Conservation (phyloP, 2,113 vertebrate genomes). For the Verasper variegatus region DNA sequence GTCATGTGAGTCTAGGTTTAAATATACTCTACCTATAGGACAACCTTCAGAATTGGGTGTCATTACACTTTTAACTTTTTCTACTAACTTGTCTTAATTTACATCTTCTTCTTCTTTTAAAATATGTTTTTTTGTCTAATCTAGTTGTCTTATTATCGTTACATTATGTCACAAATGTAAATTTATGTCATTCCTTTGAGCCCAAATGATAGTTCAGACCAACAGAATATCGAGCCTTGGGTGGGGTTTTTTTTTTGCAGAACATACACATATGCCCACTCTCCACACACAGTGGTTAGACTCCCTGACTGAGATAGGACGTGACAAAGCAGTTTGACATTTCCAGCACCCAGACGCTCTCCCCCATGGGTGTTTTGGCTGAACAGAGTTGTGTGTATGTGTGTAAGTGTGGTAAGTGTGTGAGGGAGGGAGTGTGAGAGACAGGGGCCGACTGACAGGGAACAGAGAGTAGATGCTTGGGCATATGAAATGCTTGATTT, state of each 20-base stretch:
- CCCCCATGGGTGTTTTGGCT: constrained; percentile 76
- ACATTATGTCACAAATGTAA: neutral
- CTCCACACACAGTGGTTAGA: constrained; percentile 48
- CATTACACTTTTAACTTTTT: neutral
- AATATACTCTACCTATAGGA: too few relatives aligned
- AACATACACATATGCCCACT: constrained; percentile 27
- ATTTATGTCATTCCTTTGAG: constrained; percentile 8
- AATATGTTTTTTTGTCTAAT: too few relatives aligned
- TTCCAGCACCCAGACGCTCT: constrained; percentile 79
- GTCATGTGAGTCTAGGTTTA: neutral
- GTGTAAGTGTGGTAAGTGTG: constrained; percentile 20
- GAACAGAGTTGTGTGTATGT: constrained; percentile 44
- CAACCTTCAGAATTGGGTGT: neutral
- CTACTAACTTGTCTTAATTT: too few relatives aligned
- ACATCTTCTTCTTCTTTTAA: too few relatives aligned
- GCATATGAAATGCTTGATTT: constrained; percentile 63
- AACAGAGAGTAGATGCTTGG: constrained; percentile 57
- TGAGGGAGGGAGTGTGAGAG: constrained; percentile 2
- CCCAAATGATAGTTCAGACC: neutral
- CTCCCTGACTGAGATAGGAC: constrained; percentile 76
- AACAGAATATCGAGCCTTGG: neutral
- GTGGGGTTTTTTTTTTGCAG: neutral
- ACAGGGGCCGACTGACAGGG: constrained; percentile 54
- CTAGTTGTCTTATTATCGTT: too few relatives aligned
- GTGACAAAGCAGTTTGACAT: constrained; percentile 85